Percentiles rank a stretch among this genome's conserved stretches.
Evolutionary conservation across 2,797 vertebrate genomes (phyloP).

Genomic region (Bufotes viridis): DNA sequence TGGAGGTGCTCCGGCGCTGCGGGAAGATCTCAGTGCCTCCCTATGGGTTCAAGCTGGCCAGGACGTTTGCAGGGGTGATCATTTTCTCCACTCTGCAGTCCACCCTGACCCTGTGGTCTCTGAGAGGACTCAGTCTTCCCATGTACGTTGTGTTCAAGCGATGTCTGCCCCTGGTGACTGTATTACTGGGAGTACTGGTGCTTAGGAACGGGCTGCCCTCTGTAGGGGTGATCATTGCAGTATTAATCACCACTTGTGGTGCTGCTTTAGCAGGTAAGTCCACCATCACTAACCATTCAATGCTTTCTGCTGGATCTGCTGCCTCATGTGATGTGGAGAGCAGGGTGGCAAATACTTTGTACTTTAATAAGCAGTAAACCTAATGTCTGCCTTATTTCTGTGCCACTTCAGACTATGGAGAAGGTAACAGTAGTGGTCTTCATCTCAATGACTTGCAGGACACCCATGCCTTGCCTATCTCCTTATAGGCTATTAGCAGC

Average conservation of each 20-base stretch:
- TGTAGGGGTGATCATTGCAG: constrained; percentile 85
- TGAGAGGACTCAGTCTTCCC: constrained; percentile 93
- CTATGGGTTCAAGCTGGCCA: constrained; percentile 85
- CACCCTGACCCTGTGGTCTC: constrained; percentile 92
- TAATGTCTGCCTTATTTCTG: background rate
- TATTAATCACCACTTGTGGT: constrained; percentile 91
- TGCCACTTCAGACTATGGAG: background rate
- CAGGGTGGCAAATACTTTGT: background rate
- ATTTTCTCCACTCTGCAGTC: constrained; percentile 92
- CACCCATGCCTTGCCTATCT: too few species aligned
- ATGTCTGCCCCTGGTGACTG: constrained; percentile 92
- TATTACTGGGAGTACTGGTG: constrained; percentile 88
- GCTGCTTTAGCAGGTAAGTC: constrained; percentile 90
- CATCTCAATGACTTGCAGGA: background rate
- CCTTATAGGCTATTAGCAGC: background rate
- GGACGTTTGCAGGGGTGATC: constrained; percentile 86
- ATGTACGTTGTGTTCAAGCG: constrained; percentile 99
- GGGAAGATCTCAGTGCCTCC: constrained; percentile 86
- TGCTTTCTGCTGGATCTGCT: background rate
- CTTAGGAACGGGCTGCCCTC: constrained; percentile 90
- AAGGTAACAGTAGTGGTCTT: background rate
- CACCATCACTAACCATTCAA: too few species aligned
- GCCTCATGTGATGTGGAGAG: background rate
- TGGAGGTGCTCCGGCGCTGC: constrained; percentile 85
- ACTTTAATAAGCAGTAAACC: background rate